Evolutionary conservation across 2,113 vertebrate species (phyloP).

Genomic region (Columba janthina): DNA sequence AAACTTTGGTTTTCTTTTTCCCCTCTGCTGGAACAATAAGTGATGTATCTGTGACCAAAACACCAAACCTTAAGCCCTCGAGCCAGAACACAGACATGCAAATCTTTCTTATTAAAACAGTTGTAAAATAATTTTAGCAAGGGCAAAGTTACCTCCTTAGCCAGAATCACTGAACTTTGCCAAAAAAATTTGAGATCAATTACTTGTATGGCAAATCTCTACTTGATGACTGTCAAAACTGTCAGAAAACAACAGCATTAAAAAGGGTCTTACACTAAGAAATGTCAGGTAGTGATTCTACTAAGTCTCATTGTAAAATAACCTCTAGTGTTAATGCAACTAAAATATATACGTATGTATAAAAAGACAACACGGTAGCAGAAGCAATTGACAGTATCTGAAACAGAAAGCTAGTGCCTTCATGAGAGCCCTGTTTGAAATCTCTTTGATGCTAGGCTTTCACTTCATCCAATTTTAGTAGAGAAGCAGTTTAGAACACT

Average conservation of each 20-base stretch:
- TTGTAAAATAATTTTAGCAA: slow-evolving; percentile 14
- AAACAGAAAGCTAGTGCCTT: neutral
- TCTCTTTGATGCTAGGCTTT: neutral
- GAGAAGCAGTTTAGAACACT: neutral
- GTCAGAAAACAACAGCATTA: neutral
- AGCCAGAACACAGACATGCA: neutral
- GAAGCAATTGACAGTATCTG: neutral
- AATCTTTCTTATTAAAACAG: slow-evolving; percentile 10
- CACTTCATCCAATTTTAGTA: neutral
- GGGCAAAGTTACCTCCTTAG: neutral
- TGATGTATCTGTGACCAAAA: slow-evolving; percentile 33
- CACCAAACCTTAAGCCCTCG: neutral
- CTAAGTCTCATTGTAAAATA: neutral
- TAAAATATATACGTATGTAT: neutral
- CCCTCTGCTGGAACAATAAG: slow-evolving; percentile 10
- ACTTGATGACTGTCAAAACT: neutral
- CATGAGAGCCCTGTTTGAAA: neutral
- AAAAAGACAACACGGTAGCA: neutral
- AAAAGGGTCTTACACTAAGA: neutral
- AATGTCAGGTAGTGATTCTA: neutral
- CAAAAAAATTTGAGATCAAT: neutral
- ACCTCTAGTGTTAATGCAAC: neutral
- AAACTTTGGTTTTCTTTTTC: neutral
- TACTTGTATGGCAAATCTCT: neutral
- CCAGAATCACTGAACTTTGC: neutral